These are phyloP conservation scores for Lathamus discolor DNA, from an alignment of 2,113 vertebrate species.

Conservation along the genomic window DNA sequence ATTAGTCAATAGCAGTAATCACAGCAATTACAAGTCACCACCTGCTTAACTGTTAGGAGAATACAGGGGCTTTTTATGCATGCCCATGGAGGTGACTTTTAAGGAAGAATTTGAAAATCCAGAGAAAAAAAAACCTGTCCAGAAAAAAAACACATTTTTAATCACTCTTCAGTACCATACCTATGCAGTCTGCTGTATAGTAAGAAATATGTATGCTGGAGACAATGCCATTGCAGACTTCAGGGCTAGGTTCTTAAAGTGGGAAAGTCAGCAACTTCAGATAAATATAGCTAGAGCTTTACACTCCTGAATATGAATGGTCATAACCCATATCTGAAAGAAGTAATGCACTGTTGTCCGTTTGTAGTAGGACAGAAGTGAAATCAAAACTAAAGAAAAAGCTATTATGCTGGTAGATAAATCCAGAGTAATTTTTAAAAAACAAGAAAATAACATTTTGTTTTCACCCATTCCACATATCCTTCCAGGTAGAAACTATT, in stretches of 20 bases:
- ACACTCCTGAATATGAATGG: neutral
- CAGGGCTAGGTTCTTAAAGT: neutral
- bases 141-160: neutral
- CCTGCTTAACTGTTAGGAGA: neutral
- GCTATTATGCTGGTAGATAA: neutral
- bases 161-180: neutral
- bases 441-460: neutral
- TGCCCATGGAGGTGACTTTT: neutral
- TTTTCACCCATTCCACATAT: neutral
- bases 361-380: neutral
- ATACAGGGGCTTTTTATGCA: rapidly evolving
- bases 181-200: neutral
- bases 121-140: neutral
- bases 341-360: neutral
- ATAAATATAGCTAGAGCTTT: neutral
- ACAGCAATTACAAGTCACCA: neutral
- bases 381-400: neutral
- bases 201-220: neutral
- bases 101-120: neutral
- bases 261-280: neutral
- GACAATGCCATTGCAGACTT: neutral
- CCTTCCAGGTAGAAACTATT: neutral
- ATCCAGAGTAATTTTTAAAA: neutral
- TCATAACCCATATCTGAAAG: neutral
- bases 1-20: neutral